Evolutionary conservation across 2,113 vertebrate species (phyloP).

Genomic region (Cavia aperea): DNA sequence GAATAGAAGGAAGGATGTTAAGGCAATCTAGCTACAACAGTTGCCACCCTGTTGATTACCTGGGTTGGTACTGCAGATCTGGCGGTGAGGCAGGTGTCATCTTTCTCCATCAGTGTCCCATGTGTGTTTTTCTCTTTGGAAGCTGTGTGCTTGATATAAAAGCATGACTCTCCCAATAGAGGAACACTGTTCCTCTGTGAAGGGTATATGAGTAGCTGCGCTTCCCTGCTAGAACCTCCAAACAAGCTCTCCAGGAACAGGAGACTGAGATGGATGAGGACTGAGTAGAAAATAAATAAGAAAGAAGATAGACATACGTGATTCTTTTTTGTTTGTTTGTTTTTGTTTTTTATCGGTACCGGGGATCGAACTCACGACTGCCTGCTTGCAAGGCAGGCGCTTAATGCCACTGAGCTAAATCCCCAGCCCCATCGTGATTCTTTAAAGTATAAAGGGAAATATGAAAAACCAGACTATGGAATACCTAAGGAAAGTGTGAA

Average conservation of each 20-base stretch:
- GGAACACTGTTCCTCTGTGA: not conserved
- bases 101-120: not conserved
- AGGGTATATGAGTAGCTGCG: not conserved
- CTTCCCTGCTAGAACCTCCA: not conserved
- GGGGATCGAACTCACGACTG: too few relatives aligned
- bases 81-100: not conserved
- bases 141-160: not conserved
- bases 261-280: not conserved
- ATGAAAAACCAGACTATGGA: not conserved
- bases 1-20: not conserved
- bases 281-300: not conserved
- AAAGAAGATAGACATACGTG: not conserved
- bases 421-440: not conserved
- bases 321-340: not conserved
- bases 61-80: too few relatives aligned
- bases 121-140: not conserved
- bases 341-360: too few relatives aligned
- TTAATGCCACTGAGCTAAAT: too few relatives aligned
- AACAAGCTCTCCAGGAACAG: not conserved
- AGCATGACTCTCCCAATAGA: not conserved
- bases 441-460: not conserved
- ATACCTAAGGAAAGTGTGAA: not conserved
- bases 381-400: too few relatives aligned
- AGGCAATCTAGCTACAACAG: not conserved
- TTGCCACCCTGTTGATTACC: too few relatives aligned